Evolutionary conservation across 2,888 invertebrate genomes (phyloP), one percentile per base, ranked within the genome.

Genomic region (Nycteola revayana): DNA sequence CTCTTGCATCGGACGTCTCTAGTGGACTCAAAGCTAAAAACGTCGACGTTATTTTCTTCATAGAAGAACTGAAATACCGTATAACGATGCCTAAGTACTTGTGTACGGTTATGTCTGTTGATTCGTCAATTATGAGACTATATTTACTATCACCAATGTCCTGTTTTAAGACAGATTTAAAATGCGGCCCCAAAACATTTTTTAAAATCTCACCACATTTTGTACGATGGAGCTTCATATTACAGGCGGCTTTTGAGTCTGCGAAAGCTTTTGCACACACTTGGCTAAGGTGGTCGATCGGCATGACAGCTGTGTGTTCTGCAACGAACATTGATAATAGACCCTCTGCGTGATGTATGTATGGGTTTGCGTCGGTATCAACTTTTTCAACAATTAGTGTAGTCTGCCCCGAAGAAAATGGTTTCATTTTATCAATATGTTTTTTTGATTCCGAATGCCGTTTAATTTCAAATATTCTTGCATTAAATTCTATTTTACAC

Each of bases 161-260:
- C 35, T 38, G 33, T 37, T 9, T 33, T 25, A 44, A 32, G 29
- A 14, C 9, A 32, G 29, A 17, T 37, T 28, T 47, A 30, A 47
- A 47, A 38, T 41, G 40, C 14, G 43, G 43, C 30, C 37, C 40
- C 24, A 47, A 35, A 20, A 42, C 34, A 34, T 41, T 30, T 8
- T 30, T 11, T 26, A 48, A 42, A 17, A 44, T 44, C 11, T 28
- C 34, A 21, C 34, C 42, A 42, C 42, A 45, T 45, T 49, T 49
- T 23, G 43, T 49, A 25, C 42, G 43, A 35, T 51, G 46, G n/a
- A 47, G 17, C 40, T 50, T 39, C 32, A 52, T 42, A 29, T 42
- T 36, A 33, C 28, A 30, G 36, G 36, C 35, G 36, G 40, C 33
- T 25, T 36, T 31, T 33, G 42, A 29, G 25, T 35, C 29, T 11